Percentiles rank a stretch among this genome's conserved stretches.
Evolutionary conservation across 2,797 vertebrate species (phyloP).

Genomic region (Sciurus carolinensis): DNA sequence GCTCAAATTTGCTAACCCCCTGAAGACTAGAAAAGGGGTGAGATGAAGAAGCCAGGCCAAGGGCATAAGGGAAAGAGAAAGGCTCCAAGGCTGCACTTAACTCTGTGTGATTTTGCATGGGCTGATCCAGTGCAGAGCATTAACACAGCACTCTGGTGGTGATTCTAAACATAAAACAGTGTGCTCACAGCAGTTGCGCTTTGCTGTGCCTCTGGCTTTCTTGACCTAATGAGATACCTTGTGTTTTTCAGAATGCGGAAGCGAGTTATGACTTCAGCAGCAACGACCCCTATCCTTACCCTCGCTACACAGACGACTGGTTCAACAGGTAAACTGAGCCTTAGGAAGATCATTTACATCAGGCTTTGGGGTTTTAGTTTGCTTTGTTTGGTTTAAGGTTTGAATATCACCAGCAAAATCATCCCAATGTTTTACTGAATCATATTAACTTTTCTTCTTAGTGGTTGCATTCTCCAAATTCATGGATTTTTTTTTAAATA

Average conservation of each 20-base stretch:
- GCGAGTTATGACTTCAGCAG: conserved; percentile 99
- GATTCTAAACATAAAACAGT: background rate
- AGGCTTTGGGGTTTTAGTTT: conserved; percentile 22
- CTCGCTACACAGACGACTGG: conserved; percentile 99
- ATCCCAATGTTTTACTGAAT: conserved; percentile 26
- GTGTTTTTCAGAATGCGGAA: conserved; percentile 96
- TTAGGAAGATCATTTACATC: background rate
- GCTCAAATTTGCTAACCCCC: background rate
- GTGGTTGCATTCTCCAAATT: conserved; percentile 35
- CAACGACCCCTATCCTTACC: conserved; percentile 98
- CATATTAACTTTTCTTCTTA: background rate
- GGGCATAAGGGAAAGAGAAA: background rate
- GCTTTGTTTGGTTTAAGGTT: conserved; percentile 7
- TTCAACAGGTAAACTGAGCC: conserved; percentile 96
- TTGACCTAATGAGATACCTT: conserved; percentile 68
- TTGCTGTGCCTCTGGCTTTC: background rate
- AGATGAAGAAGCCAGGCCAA: background rate
- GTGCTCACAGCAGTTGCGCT: background rate
- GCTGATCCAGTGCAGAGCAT: background rate
- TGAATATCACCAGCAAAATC: conserved; percentile 17
- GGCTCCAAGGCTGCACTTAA: background rate
- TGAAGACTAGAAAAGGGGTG: background rate
- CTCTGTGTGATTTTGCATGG: background rate
- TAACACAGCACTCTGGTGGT: background rate
- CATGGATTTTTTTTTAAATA: background rate